Evolutionary conservation across 2,113 vertebrate species (phyloP).

Genomic region (Saguinus midas): DNA sequence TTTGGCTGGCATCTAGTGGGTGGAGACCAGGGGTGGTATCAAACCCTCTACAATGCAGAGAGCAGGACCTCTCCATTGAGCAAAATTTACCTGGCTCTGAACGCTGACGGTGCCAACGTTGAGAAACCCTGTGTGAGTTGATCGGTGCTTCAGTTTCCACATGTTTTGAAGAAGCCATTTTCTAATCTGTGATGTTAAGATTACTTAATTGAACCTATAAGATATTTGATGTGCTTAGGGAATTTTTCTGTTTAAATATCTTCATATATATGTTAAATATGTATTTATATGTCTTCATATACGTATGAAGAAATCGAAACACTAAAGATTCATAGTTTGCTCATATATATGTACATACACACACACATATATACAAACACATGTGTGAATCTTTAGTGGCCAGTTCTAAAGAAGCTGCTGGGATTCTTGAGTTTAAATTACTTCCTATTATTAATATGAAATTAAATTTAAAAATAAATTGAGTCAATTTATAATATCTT

Average conservation of each 20-base stretch:
- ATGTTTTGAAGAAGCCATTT: neutral
- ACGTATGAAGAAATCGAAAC: no score
- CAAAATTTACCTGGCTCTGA: neutral
- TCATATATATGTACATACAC: neutral
- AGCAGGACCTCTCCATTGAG: accelerated
- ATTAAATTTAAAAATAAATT: conserved; percentile 67
- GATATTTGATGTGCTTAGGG: neutral
- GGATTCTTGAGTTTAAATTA: conserved; percentile 50
- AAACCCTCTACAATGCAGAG: accelerated
- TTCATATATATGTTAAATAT: neutral
- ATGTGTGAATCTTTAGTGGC: neutral
- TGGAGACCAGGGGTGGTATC: neutral
- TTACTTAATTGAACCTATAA: neutral
- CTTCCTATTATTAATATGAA: conserved; percentile 48
- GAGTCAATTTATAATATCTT: conserved; percentile 47
- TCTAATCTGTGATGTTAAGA: neutral
- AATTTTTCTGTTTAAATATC: neutral
- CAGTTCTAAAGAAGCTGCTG: conserved; percentile 9
- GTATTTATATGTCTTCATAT: no score
- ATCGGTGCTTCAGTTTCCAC: no score
- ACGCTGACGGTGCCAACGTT: accelerated
- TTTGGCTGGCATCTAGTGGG: no score
- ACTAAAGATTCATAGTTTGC: no score
- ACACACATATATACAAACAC: neutral
- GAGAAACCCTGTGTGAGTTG: neutral